phyloP scores from a whole-genome alignment of 2,888 invertebrate genomes.

The Drosophila prostipennis region DNA sequence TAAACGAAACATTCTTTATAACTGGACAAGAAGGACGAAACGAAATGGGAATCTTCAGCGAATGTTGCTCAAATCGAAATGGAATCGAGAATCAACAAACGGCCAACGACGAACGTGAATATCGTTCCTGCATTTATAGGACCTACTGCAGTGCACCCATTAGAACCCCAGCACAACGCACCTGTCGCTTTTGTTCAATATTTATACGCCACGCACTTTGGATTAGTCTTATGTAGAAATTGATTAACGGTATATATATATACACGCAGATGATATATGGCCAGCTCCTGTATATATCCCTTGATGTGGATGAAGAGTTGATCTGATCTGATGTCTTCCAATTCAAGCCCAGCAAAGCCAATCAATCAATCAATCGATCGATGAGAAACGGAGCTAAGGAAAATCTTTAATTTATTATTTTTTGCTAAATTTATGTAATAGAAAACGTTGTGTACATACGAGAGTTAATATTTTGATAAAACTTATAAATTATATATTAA shows the following conservation, averaged over 20 bases:
- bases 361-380: conserved; percentile 1
- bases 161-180: conserved; percentile 33
- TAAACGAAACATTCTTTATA: conserved; percentile 12
- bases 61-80: conserved; percentile 30
- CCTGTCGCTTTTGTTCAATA: conserved; percentile 67
- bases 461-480: conserved; percentile 28
- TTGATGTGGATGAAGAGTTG: background rate
- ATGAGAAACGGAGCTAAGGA: conserved; percentile 11
- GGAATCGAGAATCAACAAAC: background rate
- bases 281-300: conserved; percentile 12
- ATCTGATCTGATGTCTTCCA: conserved; percentile 50
- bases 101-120: conserved; percentile 6
- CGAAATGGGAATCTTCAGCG: conserved; percentile 1
- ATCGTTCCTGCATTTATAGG: conserved; percentile 45
- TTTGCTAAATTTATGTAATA: conserved; percentile 61
- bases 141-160: conserved; percentile 31
- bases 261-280: background rate
- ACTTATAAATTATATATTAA: conserved; percentile 30
- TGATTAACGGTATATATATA: conserved; percentile 7
- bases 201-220: conserved; percentile 33
- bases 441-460: conserved; percentile 54
- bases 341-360: conserved; percentile 34
- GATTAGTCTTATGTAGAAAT: conserved; percentile 14
- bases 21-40: conserved; percentile 11
- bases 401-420: conserved; percentile 46